Evolutionary conservation across 64 coral and sea anemone genomes (phyloP).

Genomic region (Pachyseris speciosa): DNA sequence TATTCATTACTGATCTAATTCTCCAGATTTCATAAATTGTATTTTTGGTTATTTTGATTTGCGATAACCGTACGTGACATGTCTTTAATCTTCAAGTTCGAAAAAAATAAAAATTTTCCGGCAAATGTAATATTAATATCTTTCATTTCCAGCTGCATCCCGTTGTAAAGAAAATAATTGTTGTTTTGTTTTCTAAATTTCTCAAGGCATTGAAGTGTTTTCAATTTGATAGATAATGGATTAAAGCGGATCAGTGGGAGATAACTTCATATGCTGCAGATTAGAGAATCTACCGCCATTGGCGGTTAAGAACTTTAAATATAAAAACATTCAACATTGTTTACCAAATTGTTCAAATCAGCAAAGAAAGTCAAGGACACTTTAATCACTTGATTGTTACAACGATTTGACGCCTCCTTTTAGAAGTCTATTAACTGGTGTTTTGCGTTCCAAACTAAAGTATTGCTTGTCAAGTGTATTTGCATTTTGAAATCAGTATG

Average conservation of each 20-base stretch:
- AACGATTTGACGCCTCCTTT: neutral
- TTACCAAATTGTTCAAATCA: neutral
- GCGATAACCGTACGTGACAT: too few relatives aligned
- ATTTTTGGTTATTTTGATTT: too few relatives aligned
- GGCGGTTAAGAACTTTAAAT: neutral
- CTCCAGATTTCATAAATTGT: too few relatives aligned
- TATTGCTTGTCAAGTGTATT: neutral
- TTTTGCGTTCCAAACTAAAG: neutral
- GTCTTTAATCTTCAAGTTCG: too few relatives aligned
- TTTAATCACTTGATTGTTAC: conserved; percentile 25
- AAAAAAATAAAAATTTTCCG: too few relatives aligned
- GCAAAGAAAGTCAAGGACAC: neutral
- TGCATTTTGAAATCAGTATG: conserved; percentile 21
- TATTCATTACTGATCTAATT: too few relatives aligned
- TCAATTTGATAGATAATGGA: neutral
- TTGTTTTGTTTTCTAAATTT: neutral
- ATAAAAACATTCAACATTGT: neutral
- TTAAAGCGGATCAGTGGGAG: neutral
- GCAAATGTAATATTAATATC: too few relatives aligned
- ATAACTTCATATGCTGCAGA: neutral
- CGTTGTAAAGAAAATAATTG: too few relatives aligned
- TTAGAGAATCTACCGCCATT: neutral
- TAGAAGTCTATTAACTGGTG: neutral
- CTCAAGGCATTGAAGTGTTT: neutral
- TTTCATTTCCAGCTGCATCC: too few relatives aligned